These are phyloP conservation scores for Myopa testacea DNA, from an alignment of 2,888 invertebrate genomes.

Conservation along the genomic window DNA sequence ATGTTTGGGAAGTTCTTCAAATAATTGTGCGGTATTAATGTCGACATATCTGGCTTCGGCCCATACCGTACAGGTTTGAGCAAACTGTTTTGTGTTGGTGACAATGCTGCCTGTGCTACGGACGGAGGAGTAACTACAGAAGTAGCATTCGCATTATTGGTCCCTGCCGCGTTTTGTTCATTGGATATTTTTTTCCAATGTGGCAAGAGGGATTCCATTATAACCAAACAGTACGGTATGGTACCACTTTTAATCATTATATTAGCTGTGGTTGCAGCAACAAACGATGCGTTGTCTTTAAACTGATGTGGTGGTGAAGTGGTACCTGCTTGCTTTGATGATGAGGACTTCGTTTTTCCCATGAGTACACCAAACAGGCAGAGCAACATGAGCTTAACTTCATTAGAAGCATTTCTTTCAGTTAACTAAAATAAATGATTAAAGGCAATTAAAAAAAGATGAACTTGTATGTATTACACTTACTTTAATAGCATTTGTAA, in stretches of 20 bases:
- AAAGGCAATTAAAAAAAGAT: neutral
- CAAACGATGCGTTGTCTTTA: conserved; percentile 71
- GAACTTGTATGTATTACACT: neutral
- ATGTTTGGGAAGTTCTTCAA: conserved; percentile 93
- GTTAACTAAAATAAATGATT: conserved; percentile 57
- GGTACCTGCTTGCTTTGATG: conserved; percentile 63
- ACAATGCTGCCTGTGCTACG: conserved; percentile 42
- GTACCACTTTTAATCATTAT: conserved; percentile 78
- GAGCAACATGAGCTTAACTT: conserved; percentile 90
- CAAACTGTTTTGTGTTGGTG: conserved; percentile 68
- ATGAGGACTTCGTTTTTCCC: conserved; percentile 67
- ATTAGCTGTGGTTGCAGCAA: conserved; percentile 79
- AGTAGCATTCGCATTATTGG: conserved; percentile 34
- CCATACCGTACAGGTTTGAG: conserved; percentile 85
- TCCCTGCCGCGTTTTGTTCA: conserved; percentile 56
- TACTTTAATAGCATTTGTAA: conserved; percentile 67
- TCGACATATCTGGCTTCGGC: conserved; percentile 93
- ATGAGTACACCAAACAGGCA: conserved; percentile 80
- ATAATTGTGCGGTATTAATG: conserved; percentile 93
- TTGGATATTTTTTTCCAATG: conserved; percentile 78
- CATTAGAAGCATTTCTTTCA: conserved; percentile 78
- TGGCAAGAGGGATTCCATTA: conserved; percentile 78
- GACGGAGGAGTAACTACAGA: conserved; percentile 34
- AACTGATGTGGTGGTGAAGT: conserved; percentile 70
- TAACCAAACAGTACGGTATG: conserved; percentile 78